These are phyloP conservation scores for honey bee (Apis mellifera) DNA, from an alignment of 1,140 invertebrate genomes.

Conservation along the genomic window DNA sequence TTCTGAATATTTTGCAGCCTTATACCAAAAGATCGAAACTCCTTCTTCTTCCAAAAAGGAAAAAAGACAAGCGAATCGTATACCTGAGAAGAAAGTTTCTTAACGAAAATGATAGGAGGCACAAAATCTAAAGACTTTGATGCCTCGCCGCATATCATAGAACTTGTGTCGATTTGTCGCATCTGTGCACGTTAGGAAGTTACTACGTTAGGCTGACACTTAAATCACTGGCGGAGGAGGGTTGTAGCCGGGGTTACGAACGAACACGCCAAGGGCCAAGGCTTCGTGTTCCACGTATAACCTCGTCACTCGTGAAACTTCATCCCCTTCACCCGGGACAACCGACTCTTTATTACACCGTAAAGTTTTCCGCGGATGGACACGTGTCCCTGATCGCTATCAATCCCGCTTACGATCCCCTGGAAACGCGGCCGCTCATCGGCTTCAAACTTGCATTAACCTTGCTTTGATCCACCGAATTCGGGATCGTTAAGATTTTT, in stretches of 20 bases:
- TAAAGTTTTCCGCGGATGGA: constrained; percentile 60
- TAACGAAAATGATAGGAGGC: constrained; percentile 44
- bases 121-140: not conserved
- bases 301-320: constrained; percentile 65
- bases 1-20: no score
- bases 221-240: constrained; percentile 74
- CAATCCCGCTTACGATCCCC: constrained; percentile 22
- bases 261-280: constrained; percentile 49
- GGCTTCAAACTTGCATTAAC: not conserved
- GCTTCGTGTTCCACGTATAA: constrained; percentile 55
- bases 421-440: not conserved
- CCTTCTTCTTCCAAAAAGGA: no score
- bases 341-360: constrained; percentile 67
- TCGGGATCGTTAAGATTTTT: no score
- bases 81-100: not conserved
- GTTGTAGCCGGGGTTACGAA: constrained; percentile 29
- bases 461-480: no score
- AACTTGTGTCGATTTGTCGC: constrained; percentile 81
- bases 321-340: constrained; percentile 51
- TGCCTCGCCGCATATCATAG: constrained; percentile 68
- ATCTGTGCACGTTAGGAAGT: constrained; percentile 78
- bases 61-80: no score
- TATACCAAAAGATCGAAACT: no score
- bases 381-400: constrained; percentile 58
- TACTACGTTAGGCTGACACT: constrained; percentile 75